These are phyloP conservation scores for Polyommatus icarus DNA, from an alignment of 2,888 invertebrate genomes.

Conservation along the genomic window DNA sequence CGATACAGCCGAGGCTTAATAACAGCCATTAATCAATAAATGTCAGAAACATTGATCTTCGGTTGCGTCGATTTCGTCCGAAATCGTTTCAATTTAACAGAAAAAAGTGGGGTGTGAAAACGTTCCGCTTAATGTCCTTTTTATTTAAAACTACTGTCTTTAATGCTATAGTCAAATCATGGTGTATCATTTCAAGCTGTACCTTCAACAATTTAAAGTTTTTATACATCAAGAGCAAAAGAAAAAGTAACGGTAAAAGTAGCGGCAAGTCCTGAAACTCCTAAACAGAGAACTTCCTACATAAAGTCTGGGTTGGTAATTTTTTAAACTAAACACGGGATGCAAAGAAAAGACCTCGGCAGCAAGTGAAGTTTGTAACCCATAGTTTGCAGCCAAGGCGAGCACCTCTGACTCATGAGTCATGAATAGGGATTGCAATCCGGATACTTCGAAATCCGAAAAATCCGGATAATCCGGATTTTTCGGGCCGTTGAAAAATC, in stretches of 20 bases:
- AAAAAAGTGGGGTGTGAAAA: constrained; percentile 12
- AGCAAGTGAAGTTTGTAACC: constrained; percentile 1
- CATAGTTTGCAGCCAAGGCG: not conserved
- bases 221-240: not conserved
- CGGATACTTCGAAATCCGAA: too few relatives aligned
- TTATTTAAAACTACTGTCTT: not conserved
- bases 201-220: not conserved
- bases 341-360: not conserved
- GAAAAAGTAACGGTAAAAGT: not conserved
- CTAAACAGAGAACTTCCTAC: not conserved
- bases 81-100: constrained; percentile 9
- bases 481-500: too few relatives aligned
- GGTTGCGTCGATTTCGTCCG: constrained; percentile 5
- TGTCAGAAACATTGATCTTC: constrained; percentile 24
- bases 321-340: constrained; percentile 1
- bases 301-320: not conserved
- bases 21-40: constrained; percentile 22
- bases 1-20: not conserved
- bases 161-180: not conserved
- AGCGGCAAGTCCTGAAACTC: not conserved
- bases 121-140: not conserved
- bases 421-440: too few relatives aligned
- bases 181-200: not conserved
- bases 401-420: constrained; percentile 13
- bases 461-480: too few relatives aligned